Conservation (phyloP, 92 coral and sea anemone species). For the Muricea muricata region DNA sequence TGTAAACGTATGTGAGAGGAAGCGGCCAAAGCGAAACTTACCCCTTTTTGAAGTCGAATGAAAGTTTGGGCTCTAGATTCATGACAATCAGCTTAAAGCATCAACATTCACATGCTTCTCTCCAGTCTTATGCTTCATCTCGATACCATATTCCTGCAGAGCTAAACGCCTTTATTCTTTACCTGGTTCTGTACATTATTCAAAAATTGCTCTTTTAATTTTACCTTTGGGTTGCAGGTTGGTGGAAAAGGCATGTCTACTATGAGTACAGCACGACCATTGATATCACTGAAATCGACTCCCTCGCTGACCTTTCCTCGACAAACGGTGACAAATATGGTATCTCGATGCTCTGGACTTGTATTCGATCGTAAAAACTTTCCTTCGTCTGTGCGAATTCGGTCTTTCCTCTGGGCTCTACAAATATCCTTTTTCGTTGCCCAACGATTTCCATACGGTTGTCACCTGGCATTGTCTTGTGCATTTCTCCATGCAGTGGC, state of each 20-base stretch:
- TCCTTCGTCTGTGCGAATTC: conserved; percentile 95
- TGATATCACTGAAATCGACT: conserved; percentile 94
- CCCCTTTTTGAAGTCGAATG: no score
- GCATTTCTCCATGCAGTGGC: no score
- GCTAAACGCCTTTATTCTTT: conserved; percentile 76
- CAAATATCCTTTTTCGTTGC: conserved; percentile 87
- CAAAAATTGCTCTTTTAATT: conserved; percentile 82
- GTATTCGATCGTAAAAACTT: conserved; percentile 85
- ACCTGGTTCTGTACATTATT: conserved; percentile 78
- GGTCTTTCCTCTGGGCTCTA: conserved; percentile 91
- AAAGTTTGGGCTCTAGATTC: no score
- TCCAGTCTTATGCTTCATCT: no score
- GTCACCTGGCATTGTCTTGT: conserved; percentile 96
- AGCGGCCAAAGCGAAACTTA: no score
- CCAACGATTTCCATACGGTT: conserved; percentile 84
- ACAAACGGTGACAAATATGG: conserved; percentile 94
- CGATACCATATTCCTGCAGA: no score
- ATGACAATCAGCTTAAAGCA: no score
- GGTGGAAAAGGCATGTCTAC: conserved; percentile 98
- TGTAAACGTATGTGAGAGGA: no score
- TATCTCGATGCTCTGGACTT: conserved; percentile 82
- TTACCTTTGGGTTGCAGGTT: conserved; percentile 85
- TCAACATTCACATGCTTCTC: no score
- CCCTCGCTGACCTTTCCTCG: conserved; percentile 99
- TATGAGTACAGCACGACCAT: conserved; percentile 95